Conservation (phyloP, 1,140 invertebrate genomes). For the Saccostrea glomerata region DNA sequence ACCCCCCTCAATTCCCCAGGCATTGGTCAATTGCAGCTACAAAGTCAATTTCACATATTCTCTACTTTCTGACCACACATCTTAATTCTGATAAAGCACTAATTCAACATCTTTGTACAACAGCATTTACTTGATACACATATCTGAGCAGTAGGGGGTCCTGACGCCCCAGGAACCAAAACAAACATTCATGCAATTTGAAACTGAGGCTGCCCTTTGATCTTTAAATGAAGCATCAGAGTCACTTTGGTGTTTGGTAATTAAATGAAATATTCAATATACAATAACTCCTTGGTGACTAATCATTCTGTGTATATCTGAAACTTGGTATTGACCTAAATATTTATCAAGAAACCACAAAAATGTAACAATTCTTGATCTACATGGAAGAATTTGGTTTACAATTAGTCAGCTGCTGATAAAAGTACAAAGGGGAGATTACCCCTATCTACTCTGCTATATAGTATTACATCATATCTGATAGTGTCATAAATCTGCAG, state of each 20-base stretch:
- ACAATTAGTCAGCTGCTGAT: conserved; percentile 25
- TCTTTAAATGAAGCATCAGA: conserved; percentile 15
- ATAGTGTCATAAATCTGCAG: conserved; percentile 30
- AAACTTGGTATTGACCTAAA: conserved; percentile 18
- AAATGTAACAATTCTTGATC: conserved; percentile 32
- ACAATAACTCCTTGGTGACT: conserved; percentile 12
- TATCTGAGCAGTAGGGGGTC: neutral
- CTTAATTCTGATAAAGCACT: conserved; percentile 27
- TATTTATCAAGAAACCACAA: conserved; percentile 37
- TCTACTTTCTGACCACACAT: conserved; percentile 12
- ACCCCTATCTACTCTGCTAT: neutral
- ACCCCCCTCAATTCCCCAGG: neutral
- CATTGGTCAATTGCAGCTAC: conserved; percentile 20
- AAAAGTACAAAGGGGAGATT: neutral
- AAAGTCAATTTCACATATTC: conserved; percentile 10
- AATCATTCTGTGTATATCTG: conserved; percentile 2
- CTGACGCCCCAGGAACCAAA: conserved; percentile 14
- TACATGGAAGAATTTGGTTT: conserved; percentile 35
- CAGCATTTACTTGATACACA: conserved; percentile 32
- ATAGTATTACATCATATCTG: conserved; percentile 26
- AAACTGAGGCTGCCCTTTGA: conserved; percentile 25
- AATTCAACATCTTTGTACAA: conserved; percentile 17
- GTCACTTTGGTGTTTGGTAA: conserved; percentile 34
- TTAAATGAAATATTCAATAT: conserved; percentile 18
- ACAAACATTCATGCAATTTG: conserved; percentile 26